A percentile compares a stretch with the other conserved stretches of the same genome.
These are phyloP conservation scores for Ophion obscuratus DNA, from an alignment of 2,888 invertebrate genomes.

Conservation along the genomic window DNA sequence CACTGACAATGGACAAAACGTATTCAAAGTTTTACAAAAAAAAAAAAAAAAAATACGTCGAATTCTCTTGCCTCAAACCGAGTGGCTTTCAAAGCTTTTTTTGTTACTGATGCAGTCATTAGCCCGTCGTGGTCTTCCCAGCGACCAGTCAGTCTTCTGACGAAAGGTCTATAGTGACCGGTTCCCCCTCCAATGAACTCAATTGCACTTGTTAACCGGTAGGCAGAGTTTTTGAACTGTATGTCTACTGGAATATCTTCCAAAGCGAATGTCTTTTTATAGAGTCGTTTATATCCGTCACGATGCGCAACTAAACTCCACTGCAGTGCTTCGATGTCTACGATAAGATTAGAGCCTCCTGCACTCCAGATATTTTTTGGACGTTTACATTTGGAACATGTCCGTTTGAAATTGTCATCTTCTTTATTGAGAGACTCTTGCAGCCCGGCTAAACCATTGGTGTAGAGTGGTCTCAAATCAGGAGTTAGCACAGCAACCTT, in stretches of 20 bases:
- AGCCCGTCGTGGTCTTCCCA: too few relatives aligned
- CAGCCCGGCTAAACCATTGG: background rate
- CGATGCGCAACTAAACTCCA: background rate
- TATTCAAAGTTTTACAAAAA: too few relatives aligned
- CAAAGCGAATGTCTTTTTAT: background rate
- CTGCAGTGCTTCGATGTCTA: slow-evolving; percentile 1
- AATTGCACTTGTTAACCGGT: background rate
- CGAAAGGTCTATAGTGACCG: background rate
- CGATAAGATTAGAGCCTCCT: background rate
- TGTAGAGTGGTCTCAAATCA: slow-evolving; percentile 1
- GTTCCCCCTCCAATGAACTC: background rate
- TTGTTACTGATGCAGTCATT: background rate
- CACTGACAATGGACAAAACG: too few relatives aligned
- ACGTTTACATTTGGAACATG: slow-evolving; percentile 1
- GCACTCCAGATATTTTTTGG: background rate
- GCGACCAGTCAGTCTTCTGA: background rate
- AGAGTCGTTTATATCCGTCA: background rate
- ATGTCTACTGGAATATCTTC: background rate
- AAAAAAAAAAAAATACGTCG: too few relatives aligned
- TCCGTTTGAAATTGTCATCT: background rate
- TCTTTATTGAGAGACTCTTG: background rate
- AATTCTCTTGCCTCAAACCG: too few relatives aligned
- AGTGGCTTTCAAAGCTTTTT: background rate
- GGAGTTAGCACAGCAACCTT: background rate
- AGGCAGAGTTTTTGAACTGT: background rate